Evolutionary conservation across 1,140 invertebrate genomes (phyloP).

Genomic region (Heliothis virescens): DNA sequence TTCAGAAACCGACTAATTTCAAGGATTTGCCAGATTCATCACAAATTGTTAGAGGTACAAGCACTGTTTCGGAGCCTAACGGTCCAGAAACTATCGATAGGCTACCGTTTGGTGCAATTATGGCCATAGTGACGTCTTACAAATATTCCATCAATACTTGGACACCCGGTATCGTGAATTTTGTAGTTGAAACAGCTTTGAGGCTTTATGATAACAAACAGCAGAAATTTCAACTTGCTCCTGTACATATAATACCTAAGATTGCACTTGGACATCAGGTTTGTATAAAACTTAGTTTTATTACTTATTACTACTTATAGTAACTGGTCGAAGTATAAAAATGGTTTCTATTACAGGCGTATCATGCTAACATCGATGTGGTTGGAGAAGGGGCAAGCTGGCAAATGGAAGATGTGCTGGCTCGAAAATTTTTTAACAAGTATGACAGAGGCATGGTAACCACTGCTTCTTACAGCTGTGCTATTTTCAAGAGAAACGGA

Average conservation of each 20-base stretch:
- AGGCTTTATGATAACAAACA: slow-evolving; percentile 80
- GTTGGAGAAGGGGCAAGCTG: slow-evolving; percentile 76
- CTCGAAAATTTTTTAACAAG: slow-evolving; percentile 73
- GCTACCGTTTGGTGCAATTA: slow-evolving; percentile 85
- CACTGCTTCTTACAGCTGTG: slow-evolving; percentile 84
- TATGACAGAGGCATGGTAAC: slow-evolving; percentile 84
- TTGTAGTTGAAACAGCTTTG: slow-evolving; percentile 81
- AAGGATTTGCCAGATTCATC: slow-evolving; percentile 83
- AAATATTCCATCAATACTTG: slow-evolving; percentile 85
- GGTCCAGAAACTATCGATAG: slow-evolving; percentile 64
- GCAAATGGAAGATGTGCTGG: slow-evolving; percentile 74
- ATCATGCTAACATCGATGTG: slow-evolving; percentile 75
- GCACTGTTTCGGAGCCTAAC: slow-evolving; percentile 70
- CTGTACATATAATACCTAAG: slow-evolving; percentile 79
- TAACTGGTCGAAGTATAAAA: too few species aligned
- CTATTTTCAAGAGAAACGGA: slow-evolving; percentile 82
- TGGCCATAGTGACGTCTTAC: slow-evolving; percentile 85
- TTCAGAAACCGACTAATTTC: slow-evolving; percentile 83
- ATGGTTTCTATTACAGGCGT: slow-evolving; percentile 64
- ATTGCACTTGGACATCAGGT: slow-evolving; percentile 83
- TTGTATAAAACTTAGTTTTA: slow-evolving; percentile 2
- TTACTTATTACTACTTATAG: slow-evolving; percentile 16
- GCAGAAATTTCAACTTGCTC: slow-evolving; percentile 75
- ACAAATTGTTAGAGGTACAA: slow-evolving; percentile 81
- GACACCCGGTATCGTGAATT: slow-evolving; percentile 83